Conservation (phyloP, 2,888 invertebrate species). For the Empis stercorea region DNA sequence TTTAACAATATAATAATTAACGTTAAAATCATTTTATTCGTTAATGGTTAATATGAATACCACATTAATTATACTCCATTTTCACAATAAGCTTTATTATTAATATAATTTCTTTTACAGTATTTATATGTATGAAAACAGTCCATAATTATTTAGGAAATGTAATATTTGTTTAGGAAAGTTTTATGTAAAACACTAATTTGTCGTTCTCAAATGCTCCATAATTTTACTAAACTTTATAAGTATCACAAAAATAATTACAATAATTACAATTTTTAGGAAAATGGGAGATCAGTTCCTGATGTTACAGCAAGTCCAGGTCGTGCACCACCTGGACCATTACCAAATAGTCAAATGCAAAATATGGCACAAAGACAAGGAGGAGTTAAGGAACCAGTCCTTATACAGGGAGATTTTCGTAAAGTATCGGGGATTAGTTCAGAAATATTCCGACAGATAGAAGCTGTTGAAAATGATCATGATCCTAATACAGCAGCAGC, state of each 20-base stretch:
- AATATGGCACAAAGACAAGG: conserved; percentile 37
- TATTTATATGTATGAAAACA: too few relatives aligned
- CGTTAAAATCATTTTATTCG: too few relatives aligned
- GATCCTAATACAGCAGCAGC: conserved; percentile 86
- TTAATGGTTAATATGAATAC: too few relatives aligned
- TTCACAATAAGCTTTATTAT: too few relatives aligned
- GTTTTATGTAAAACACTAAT: background rate
- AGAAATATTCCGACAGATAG: conserved; percentile 94
- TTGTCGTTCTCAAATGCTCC: too few relatives aligned
- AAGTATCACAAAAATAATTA: background rate
- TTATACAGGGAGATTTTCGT: conserved; percentile 86
- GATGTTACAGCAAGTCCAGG: conserved; percentile 83
- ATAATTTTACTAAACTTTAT: too few relatives aligned
- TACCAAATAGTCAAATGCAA: conserved; percentile 36
- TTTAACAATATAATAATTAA: background rate
- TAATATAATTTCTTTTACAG: too few relatives aligned
- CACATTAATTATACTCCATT: too few relatives aligned
- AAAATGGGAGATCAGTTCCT: conserved; percentile 83
- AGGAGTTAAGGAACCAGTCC: conserved; percentile 50
- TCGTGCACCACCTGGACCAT: conserved; percentile 61
- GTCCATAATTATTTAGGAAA: too few relatives aligned
- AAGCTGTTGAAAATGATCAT: conserved; percentile 91
- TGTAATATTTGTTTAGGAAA: background rate
- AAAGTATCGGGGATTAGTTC: conserved; percentile 94
- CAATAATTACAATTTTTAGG: conserved; percentile 39